phyloP scores from a whole-genome alignment of 2,888 invertebrate species.

The Malthinus seriepunctatus region DNA sequence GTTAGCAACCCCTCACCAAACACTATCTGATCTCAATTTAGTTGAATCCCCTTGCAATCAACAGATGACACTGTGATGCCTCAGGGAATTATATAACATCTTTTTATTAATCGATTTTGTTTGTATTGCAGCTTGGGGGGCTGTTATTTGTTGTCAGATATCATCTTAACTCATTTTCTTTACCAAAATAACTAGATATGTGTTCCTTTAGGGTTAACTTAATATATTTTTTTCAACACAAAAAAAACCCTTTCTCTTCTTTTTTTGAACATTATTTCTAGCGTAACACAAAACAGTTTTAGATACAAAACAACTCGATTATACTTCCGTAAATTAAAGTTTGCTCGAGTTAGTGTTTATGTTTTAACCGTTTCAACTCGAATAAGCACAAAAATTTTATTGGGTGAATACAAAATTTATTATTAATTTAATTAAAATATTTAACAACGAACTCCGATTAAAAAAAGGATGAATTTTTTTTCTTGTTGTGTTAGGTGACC shows the following conservation, averaged over 20 bases:
- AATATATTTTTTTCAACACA: not conserved
- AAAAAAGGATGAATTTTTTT: too few relatives aligned
- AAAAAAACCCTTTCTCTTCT: not conserved
- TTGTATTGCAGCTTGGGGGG: constrained; percentile 47
- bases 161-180: constrained; percentile 35
- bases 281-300: constrained; percentile 32
- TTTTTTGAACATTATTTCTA: constrained; percentile 21
- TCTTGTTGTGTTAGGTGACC: too few relatives aligned
- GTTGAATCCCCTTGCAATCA: constrained; percentile 50
- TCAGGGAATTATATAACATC: constrained; percentile 48
- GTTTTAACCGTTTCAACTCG: constrained; percentile 19
- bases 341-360: constrained; percentile 36
- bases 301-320: constrained; percentile 40
- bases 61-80: constrained; percentile 50
- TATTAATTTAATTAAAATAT: not conserved
- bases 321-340: constrained; percentile 40
- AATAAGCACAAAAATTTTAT: not conserved
- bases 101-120: constrained; percentile 53
- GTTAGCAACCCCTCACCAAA: constrained; percentile 25
- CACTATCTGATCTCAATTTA: constrained; percentile 46
- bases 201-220: constrained; percentile 23
- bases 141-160: constrained; percentile 43
- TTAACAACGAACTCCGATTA: not conserved
- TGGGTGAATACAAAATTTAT: not conserved
- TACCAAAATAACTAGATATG: constrained; percentile 25